Percentiles rank a stretch among this genome's conserved stretches.
Conservation (phyloP, 2,888 invertebrate genomes). For the Cephus pygmeus region DNA sequence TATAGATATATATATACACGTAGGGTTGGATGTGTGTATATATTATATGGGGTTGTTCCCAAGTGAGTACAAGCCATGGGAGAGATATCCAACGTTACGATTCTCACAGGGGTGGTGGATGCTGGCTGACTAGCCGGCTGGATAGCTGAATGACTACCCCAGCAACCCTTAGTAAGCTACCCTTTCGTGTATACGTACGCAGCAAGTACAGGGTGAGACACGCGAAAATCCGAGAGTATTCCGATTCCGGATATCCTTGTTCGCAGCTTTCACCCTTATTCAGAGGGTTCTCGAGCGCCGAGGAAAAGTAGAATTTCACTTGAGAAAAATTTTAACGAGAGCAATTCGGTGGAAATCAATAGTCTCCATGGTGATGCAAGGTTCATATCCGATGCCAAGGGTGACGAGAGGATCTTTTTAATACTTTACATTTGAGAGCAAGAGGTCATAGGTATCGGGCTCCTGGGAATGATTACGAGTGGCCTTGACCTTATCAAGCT, state of each 20-base stretch:
- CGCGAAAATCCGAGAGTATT: background rate
- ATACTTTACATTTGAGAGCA: background rate
- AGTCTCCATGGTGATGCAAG: background rate
- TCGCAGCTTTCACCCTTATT: background rate
- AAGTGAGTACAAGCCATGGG: slow-evolving; percentile 2
- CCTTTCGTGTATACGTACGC: slow-evolving; percentile 17
- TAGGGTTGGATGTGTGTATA: background rate
- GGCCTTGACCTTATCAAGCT: background rate
- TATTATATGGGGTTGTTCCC: background rate
- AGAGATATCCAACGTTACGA: slow-evolving; percentile 48
- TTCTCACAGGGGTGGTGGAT: slow-evolving; percentile 24
- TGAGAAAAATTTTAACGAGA: background rate
- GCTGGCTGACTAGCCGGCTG: slow-evolving; percentile 43
- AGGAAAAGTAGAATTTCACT: background rate
- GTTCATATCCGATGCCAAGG: background rate
- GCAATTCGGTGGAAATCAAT: background rate
- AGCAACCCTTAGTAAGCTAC: slow-evolving; percentile 30
- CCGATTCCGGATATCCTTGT: background rate
- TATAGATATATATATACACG: background rate
- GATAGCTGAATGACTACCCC: background rate
- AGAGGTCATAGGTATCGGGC: background rate
- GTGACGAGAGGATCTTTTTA: background rate
- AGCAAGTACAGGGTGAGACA: background rate
- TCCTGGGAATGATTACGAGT: background rate
- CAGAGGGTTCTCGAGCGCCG: background rate